Evolutionary conservation across 2,888 invertebrate species (phyloP), one percentile per base, ranked within the genome.

Genomic region (Anagyrus pseudococci): DNA sequence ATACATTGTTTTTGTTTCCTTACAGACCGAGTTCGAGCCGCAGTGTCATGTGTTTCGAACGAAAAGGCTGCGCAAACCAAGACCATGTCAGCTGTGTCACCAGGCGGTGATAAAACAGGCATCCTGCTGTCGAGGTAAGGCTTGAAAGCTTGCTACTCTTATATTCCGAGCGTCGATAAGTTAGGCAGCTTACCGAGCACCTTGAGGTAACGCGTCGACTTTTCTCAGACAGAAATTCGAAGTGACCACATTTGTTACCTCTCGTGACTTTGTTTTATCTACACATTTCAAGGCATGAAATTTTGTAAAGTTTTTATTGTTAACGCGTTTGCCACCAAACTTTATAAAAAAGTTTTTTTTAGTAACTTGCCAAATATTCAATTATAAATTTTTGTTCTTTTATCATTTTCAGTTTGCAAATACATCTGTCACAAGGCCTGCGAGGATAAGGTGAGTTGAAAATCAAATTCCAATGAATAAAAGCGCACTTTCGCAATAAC

Each of bases 381-480:
- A 22, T 46, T 46, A 67, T 41, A 41, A 37, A 15, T 57, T 20
- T 67, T 67, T 65, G 62, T 56, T 67, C 75, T 76, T 80, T 83
- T 84, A n/a, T n/a, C n/a, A n/a, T 82, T 89, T 89, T 76, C 89
- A 91, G 91, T 90, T 69, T 91, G 91, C 86, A 91, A 91, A 84
- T 91, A 89, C 83, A 88, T 89, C 76, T 91, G 91, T 79, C 91
- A 91, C 82, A 87, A 88, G 79, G 84, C 87, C 67, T 91, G 91
- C 83, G 90, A 91, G 81, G 88, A 86, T 78, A 90, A 90, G 89
- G 91, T 91, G 84, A 83, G 88, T 77, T 54, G 15, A n/a, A n/a
- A n/a, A n/a, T n/a, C n/a, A n/a, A n/a, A n/a, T n/a, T n/a, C n/a
- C n/a, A n/a, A n/a, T n/a, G n/a, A n/a, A n/a, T n/a, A n/a, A n/a